Base-by-base conservation (phyloP, 2,797 vertebrate species). In the Dryobates pubescens region DNA sequence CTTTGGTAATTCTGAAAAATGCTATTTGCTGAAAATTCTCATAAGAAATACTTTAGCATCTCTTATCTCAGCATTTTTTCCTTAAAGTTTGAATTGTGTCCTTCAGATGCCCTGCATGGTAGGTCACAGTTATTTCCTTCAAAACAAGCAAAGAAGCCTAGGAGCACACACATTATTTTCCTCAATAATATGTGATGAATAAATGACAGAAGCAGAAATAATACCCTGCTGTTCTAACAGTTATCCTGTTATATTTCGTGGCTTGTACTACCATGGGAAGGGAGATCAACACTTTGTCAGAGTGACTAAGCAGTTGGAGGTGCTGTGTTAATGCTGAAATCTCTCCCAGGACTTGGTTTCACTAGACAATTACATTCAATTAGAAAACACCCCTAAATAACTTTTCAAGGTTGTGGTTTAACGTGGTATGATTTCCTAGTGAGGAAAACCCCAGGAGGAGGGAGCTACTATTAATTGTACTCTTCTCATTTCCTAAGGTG, bases 331-430 rank as follows among this genome's bases (percentile, higher is more conserved):
- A 86, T 73, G 91, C 54, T 83, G 70, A 63, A 68, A 32, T 7
- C 36, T 68, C 89, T 94, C 74, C 27, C 0, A 32, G 82, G 92
- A 58, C 70, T 58, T 92, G 63, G 85, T 57, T 51, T 89, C 70
- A 64, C 77, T 84, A 86, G 88, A 45, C 57, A 78, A 93, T 93
- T 89, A 88, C 82, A 93, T 93, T 94, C 94, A 95, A 89, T 96
- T 96, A 95, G 87, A 63, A 81, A 89, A 86, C 85, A 92, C 65
- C 36, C 76, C 76, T 90, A 88, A 93, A 78, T 88, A 86, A 82
- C 86, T 93, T 84, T 88, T 96, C 86, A 91, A 93, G 91, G 92
- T 77, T 96, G 96, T 69, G 90, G 32, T 90, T 91, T 56, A 65
- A 65, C 85, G 76, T 62, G 68, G 64, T 82, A 41, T 47, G 74